Base-by-base conservation (phyloP, 2,888 invertebrate species). In the Tholera decimalis region DNA sequence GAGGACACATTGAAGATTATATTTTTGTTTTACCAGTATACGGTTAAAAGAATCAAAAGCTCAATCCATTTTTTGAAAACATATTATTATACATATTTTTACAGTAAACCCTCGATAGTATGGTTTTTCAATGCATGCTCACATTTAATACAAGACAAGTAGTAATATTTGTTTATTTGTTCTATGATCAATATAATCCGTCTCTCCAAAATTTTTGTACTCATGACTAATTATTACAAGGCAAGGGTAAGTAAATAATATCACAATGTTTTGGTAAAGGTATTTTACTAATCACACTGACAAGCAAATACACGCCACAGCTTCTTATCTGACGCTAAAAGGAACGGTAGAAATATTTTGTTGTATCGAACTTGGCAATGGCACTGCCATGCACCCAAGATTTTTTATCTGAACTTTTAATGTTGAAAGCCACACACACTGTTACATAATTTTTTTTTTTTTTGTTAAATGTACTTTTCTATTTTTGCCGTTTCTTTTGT, bases 241-340 rank as follows among this genome's bases (percentile, higher is more conserved):
- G 46, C 9, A 15, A 15, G 8, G 72, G 75, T 77, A 72, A 74
- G 80, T 79, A 61, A 37, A 15, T 73, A 47, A 50, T 53, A 8
- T 59, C 39, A 49, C 30, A n/a, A 28, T 33, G 26, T 62, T n/a
- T 51, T 68, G 65, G 58, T 62, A 56, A 37, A n/a, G 54, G 60
- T 26, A 26, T 53, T 20, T n/a, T 55, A 60, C 15, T 73, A 70
- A 66, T 20, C 30, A 65, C 67, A 82, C 66, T 71, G 33, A 79
- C 73, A 76, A 30, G 51, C 61, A 80, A 71, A 22, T 37, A 77
- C 77, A 85, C 79, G 70, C 80, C 65, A 58, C 39, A 60, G 79
- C 81, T 72, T 70, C 18, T 9, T 18, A 53, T 46, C 24, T 41
- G 4, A 58, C n/a, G 20, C 47, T 3, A 53, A 61, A 66, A 59